These are phyloP conservation scores for Pithys albifrons DNA, from an alignment of 2,113 vertebrate species.

Conservation along the genomic window DNA sequence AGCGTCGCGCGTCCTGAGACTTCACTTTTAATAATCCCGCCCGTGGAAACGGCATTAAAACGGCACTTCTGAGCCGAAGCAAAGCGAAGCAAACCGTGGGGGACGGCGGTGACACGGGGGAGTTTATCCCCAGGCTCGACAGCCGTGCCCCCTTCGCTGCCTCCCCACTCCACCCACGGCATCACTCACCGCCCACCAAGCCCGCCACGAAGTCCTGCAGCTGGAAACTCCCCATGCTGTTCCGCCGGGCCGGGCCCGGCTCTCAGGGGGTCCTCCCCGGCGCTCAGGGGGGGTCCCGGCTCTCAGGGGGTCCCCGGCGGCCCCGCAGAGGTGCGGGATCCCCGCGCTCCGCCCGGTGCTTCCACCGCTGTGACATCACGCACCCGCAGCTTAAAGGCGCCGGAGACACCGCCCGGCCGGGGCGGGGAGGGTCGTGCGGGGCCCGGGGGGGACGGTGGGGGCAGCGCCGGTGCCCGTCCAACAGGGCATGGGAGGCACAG, in stretches of 20 bases:
- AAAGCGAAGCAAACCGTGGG: not conserved
- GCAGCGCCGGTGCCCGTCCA: not conserved
- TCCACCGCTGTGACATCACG: not conserved
- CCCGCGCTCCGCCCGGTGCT: not conserved
- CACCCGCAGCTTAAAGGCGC: not conserved
- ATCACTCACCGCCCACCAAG: constrained; percentile 76
- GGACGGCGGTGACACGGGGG: fast-evolving
- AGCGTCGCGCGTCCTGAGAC: fast-evolving
- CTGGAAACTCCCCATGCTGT: constrained; percentile 49
- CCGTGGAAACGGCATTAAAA: not conserved
- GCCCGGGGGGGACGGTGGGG: not conserved
- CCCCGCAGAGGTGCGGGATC: not conserved
- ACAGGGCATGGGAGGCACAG: fast-evolving
- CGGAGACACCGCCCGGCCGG: not conserved
- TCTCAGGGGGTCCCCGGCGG: not conserved
- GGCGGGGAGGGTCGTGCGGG: not conserved
- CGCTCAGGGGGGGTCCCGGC: no score
- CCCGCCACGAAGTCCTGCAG: constrained; percentile 77
- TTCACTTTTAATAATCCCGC: not conserved
- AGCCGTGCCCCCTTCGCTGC: not conserved
- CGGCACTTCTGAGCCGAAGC: fast-evolving
- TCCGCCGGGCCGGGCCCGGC: not conserved
- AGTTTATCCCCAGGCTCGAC: not conserved
- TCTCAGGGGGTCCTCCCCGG: not conserved
- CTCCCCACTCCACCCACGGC: not conserved